phyloP scores from a whole-genome alignment of 2,113 vertebrate genomes.

The Siphamia tubifer region DNA sequence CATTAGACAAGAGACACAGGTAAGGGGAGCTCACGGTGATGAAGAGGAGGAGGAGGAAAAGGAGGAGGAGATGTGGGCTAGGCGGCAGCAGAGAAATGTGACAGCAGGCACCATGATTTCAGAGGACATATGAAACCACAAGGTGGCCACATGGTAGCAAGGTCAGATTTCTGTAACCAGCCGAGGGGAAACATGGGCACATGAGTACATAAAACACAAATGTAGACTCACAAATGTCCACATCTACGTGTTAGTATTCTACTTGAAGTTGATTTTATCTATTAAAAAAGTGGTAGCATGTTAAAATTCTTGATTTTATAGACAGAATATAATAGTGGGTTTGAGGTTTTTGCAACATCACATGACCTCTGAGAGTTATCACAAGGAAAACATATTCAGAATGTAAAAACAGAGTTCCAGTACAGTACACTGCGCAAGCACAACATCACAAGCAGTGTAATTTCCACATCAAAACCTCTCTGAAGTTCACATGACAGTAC shows the following conservation, averaged over 20 bases:
- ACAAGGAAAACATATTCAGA: constrained; percentile 11
- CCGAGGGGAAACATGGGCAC: neutral
- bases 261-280: neutral
- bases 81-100: constrained; percentile 24
- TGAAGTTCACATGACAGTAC: neutral
- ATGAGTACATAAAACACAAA: constrained; percentile 50
- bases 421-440: constrained; percentile 7
- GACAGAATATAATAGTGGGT: neutral
- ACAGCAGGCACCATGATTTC: constrained; percentile 50
- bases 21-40: constrained; percentile 52
- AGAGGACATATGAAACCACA: constrained; percentile 42
- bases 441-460: constrained; percentile 33
- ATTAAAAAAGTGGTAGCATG: neutral
- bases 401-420: constrained; percentile 3
- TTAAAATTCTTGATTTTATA: neutral
- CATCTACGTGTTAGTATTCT: neutral
- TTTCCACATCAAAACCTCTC: constrained; percentile 8
- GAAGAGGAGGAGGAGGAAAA: neutral
- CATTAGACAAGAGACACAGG: constrained; percentile 83
- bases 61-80: neutral
- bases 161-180: constrained; percentile 34
- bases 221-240: constrained; percentile 20
- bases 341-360: constrained; percentile 26
- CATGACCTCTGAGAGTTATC: constrained; percentile 43
- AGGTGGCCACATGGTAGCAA: constrained; percentile 7